Evolutionary conservation across 2,113 vertebrate genomes (phyloP), one percentile per base, ranked within the genome.

Genomic region (Pterocles gutturalis): DNA sequence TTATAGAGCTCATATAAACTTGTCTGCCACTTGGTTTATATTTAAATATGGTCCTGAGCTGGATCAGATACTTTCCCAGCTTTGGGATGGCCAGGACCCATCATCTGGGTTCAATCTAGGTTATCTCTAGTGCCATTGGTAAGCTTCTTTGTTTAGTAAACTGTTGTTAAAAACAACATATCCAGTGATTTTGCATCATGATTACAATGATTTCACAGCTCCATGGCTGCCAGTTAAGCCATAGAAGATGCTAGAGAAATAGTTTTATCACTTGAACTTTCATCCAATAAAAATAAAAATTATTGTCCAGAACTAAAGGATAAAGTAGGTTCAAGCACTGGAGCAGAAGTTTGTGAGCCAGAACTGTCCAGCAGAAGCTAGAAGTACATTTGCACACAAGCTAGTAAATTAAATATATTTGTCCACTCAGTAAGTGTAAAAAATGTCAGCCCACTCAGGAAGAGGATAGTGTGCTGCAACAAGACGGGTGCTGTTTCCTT

Each of bases 261-360:
- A 70, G 54, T 41, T 91, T 73, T 69, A 61, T 78, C 80, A 17
- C 12, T 95, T 89, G 38, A 94, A 54, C 71, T 93, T 64, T 89
- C 86, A 87, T 76, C 73, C 90, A 92, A 80, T 84, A 89, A 96
- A 96, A 97, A 87, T 69, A 96, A 93, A 84, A 89, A 71, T 21
- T 90, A 95, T 82, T 92, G 83, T 41, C 66, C 83, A 89, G 72
- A 90, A 81, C 66, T 62, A 77, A 93, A 89, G 88, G 65, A 95
- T 75, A 71, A 90, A 97, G 43, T 49, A 93, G 93, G 90, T 93
- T 96, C 94, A 96, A 93, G 66, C 82, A 76, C 25, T 76, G 83
- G 83, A 91, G 81, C 81, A 84, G 87, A 89, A 91, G 29, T 96
- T 85, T 97, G 96, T 93, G 87, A 97, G 92, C 57, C 94, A 96